These are phyloP conservation scores for Ornithoptera alexandrae DNA, from an alignment of 2,888 invertebrate genomes.

Conservation along the genomic window DNA sequence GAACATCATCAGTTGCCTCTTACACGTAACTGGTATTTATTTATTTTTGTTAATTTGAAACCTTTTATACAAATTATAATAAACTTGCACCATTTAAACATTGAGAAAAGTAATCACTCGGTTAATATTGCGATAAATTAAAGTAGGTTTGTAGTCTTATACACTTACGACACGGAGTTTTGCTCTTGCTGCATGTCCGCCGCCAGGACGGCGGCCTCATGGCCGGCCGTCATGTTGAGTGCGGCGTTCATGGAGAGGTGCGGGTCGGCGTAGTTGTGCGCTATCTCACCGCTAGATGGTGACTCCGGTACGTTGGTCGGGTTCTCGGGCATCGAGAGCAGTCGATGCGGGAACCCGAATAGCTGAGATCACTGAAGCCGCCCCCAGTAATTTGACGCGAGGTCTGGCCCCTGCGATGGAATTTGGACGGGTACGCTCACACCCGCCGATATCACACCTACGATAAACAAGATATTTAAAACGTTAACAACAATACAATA, in stretches of 20 bases:
- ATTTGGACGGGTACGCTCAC: constrained; percentile 96
- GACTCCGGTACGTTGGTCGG: constrained; percentile 69
- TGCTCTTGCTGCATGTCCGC: constrained; percentile 63
- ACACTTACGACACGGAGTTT: constrained; percentile 63
- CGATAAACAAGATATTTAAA: constrained; percentile 40
- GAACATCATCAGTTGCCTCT: constrained; percentile 77
- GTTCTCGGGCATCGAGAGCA: constrained; percentile 84
- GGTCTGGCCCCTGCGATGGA: constrained; percentile 90
- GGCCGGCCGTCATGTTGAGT: constrained; percentile 78
- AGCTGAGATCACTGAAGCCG: constrained; percentile 96
- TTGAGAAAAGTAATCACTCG: constrained; percentile 48
- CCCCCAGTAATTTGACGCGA: constrained; percentile 92
- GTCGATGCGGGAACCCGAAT: constrained; percentile 90
- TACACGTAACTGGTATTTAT: constrained; percentile 34
- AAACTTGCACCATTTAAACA: constrained; percentile 51
- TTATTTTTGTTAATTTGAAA: constrained; percentile 19
- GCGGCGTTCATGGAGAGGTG: constrained; percentile 70
- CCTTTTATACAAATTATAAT: constrained; percentile 36
- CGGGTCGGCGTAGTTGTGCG: constrained; percentile 75
- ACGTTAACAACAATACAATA: neutral
- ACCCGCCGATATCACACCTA: constrained; percentile 95
- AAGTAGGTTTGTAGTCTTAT: constrained; percentile 30
- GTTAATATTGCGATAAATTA: constrained; percentile 48
- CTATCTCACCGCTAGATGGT: constrained; percentile 72
- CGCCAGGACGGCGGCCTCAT: constrained; percentile 72